Evolutionary conservation across 2,888 invertebrate genomes (phyloP), one percentile per base, ranked within the genome.

Genomic region (Brenthis hecate): DNA sequence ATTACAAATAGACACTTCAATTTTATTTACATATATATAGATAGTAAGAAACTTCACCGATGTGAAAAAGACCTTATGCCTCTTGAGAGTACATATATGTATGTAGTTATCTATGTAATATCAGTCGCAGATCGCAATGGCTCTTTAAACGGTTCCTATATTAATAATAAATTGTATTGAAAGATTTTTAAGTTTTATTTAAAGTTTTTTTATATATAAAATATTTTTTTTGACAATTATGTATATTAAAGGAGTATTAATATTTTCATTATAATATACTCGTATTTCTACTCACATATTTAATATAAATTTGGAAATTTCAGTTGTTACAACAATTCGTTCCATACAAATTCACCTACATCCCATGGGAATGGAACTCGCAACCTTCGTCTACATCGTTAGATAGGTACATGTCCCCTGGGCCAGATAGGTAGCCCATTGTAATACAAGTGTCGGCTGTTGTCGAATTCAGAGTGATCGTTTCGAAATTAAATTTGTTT

Each of bases 131-230:
- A 43, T 47, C 56, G 54, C 54, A 58, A n/a, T 58, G 56, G 55
- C 55, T 60, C 60, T 60, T 66, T 54, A 60, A 62, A 51, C 53
- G 61, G 51, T 53, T 62, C 53, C 48, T 43, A 43, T 43, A n/a
- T 50, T 13, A n/a, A 48, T n/a, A 28, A n/a, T 28, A 28, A 60
- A 60, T 48, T 50, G 60, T 23, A 47, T 28, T 28, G 28, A 8
- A 28, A 50, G 50, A 6, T n/a, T 23, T 48, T 16, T 8, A 48
- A 13, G 13, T 6, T 23, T 6, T 58, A 11, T 11, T 11, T 43
- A 43, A 43, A 11, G 36, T 43, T 11, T 43, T 43, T 43, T 1
- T 11, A 43, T 8, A 2, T 43, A 43, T 8, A 43, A 43, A 43
- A 43, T 11, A 43, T 11, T 11, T 43, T 43, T 28, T 11, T 43